Evolutionary conservation across 92 coral and sea anemone species (phyloP).

Genomic region (Palythoa grandiflora): DNA sequence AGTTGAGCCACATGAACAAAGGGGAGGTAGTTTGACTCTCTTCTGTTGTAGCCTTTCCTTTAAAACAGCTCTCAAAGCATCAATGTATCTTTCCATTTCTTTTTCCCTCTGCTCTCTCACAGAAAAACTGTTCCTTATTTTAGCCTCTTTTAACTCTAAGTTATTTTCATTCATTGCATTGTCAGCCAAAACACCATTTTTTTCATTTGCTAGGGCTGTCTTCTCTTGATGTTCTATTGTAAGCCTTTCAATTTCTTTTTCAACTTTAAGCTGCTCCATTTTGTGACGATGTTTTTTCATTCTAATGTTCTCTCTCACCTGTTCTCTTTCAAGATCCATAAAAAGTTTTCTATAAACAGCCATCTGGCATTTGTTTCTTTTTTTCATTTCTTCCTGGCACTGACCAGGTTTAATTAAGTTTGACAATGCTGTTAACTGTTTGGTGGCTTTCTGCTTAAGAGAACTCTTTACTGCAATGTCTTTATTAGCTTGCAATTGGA

Average conservation of each 20-base stretch:
- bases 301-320: constrained; percentile 92
- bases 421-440: constrained; percentile 66
- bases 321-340: constrained; percentile 98
- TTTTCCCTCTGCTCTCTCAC: constrained; percentile 73
- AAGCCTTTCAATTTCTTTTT: constrained; percentile 89
- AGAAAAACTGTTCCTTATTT: constrained; percentile 51
- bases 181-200: background rate
- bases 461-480: constrained; percentile 9
- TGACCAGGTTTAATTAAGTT: constrained; percentile 83
- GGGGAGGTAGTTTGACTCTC: constrained; percentile 75
- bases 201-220: constrained; percentile 4
- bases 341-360: constrained; percentile 92
- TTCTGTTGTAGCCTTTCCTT: constrained; percentile 78
- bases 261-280: constrained; percentile 91
- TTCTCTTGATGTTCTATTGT: constrained; percentile 74
- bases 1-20: constrained; percentile 97
- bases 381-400: constrained; percentile 77
- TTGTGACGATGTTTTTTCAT: constrained; percentile 96
- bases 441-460: background rate
- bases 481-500: background rate
- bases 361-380: constrained; percentile 80
- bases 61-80: constrained; percentile 84
- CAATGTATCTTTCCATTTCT: constrained; percentile 86
- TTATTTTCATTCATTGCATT: constrained; percentile 30
- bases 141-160: constrained; percentile 42